Evolutionary conservation across 2,888 invertebrate species (phyloP).

Genomic region (Lycophotia porphyrea): DNA sequence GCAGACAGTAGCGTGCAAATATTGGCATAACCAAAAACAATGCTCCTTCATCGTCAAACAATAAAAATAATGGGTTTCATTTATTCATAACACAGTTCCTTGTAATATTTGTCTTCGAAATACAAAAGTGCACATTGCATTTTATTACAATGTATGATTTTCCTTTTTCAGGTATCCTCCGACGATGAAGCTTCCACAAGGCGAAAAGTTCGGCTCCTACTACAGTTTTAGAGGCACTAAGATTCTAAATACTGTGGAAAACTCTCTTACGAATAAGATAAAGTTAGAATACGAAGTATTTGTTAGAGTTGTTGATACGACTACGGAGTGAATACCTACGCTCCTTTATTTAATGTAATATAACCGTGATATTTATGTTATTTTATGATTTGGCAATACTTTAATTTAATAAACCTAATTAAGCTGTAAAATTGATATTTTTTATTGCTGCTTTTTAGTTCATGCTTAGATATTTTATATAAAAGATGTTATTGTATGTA

Average conservation of each 20-base stretch:
- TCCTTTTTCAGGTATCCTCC: slow-evolving; percentile 81
- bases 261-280: slow-evolving; percentile 78
- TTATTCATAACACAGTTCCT: neutral
- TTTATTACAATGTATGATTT: neutral
- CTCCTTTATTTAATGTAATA: slow-evolving; percentile 43
- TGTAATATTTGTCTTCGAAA: neutral
- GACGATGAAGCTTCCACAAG: slow-evolving; percentile 74
- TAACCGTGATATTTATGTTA: slow-evolving; percentile 61
- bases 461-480: neutral
- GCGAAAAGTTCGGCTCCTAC: slow-evolving; percentile 81
- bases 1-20: slow-evolving; percentile 15
- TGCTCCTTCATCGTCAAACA: slow-evolving; percentile 1
- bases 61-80: slow-evolving; percentile 7
- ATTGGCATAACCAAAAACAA: slow-evolving; percentile 28
- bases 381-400: slow-evolving; percentile 47
- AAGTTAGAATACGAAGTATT: slow-evolving; percentile 86
- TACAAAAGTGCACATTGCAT: neutral
- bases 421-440: slow-evolving; percentile 41
- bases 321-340: slow-evolving; percentile 62
- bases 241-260: slow-evolving; percentile 74
- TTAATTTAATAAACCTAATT: slow-evolving; percentile 56
- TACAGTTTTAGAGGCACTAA: slow-evolving; percentile 85
- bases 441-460: slow-evolving; percentile 26
- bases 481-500: neutral
- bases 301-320: slow-evolving; percentile 81